Evolutionary conservation across 2,888 invertebrate genomes (phyloP), one percentile per base, ranked within the genome.

Genomic region (Penaeus monodon): DNA sequence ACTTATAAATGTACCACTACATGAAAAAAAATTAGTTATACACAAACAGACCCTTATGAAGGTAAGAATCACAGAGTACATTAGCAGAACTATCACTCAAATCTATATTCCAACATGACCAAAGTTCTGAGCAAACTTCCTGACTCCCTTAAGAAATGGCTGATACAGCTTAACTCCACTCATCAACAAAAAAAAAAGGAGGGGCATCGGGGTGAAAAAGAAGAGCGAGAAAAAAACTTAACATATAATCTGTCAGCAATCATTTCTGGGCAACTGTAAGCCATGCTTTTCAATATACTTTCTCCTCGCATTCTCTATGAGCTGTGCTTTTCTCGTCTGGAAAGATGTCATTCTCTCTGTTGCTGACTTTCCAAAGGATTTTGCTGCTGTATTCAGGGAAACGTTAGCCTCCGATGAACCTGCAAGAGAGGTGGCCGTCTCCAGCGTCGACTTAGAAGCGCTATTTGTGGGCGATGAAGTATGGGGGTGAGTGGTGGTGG

Each of bases 291-390:
- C 88, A 64, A 90, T 87, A 81, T 89, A 90, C 83, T 95, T 94
- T 92, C 94, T 94, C 89, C 96, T 93, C 3, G 97, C 96, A 90
- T 95, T 95, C 27, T 95, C 95, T 89, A 97, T 95, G 93, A 97
- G 95, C 91, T 95, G 94, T 81, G 95, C 94, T 92, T 97, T 97
- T 87, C 95, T 93, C 91, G 97, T 96, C 91, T 96, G 95, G 92
- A 96, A 96, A 90, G 96, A 95, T 91, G 95, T 92, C 91, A 95
- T 95, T 38, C 96, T 92, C 90, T 95, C 95, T 66, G 92, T 90
- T 17, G 93, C 92, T 79, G 92, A 92, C 90, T 92, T 93, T 49
- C 93, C 92, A 91, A 94, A 94, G 86, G 92, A 91, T 85, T 90
- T 90, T 74, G 91, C 91, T 79, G 92, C 92, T 89, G 92, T 92